Base-by-base conservation (phyloP, 2,797 vertebrate species). In the Pangasius larnaudii region DNA sequence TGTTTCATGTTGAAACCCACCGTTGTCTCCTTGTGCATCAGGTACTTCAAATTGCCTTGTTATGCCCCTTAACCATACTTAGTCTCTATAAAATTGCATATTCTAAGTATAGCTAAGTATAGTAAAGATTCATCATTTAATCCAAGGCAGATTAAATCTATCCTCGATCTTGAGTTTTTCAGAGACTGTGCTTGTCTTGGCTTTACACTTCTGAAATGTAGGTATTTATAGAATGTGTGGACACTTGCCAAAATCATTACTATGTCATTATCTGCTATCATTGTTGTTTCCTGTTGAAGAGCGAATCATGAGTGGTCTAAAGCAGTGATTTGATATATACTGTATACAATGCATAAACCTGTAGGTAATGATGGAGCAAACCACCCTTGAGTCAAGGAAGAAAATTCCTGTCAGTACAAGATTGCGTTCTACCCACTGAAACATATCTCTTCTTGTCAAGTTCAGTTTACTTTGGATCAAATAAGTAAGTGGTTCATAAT, bases 181-280 rank as follows among this genome's bases (percentile, higher is more conserved):
- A 72, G 18, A 51, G 13, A 30, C 27, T 49, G 71, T 56, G 51
- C 77, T 79, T 58, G 51, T 36, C 10, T 5, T 58, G 24, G n/a
- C 58, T 36, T 61, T 36, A 82, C 10, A 61, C 9, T 63, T 82
- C 36, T 53, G 27, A 84, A 33, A 39, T 81, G 36, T 42, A 61
- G 24, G 36, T 56, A 58, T 69, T 30, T 46, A 13, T 30, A 58
- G 2, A 63, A 71, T 59, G 56, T 85, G 74, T 78, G 82, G 51
- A 67, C 24, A 22, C 74, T 36, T 58, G 49, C 72, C 53, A 85
- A 79, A 59, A 19, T 8, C 16, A 30, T 33, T 39, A 74, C 83
- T 51, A 65, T 88, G 74, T 88, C 83, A 88, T 85, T 88, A 84
- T 88, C 46, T 51, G 80, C 71, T 84, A 77, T 85, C 53, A 85